Conservation (phyloP, 2,797 vertebrate genomes). For the Carduelis carduelis region DNA sequence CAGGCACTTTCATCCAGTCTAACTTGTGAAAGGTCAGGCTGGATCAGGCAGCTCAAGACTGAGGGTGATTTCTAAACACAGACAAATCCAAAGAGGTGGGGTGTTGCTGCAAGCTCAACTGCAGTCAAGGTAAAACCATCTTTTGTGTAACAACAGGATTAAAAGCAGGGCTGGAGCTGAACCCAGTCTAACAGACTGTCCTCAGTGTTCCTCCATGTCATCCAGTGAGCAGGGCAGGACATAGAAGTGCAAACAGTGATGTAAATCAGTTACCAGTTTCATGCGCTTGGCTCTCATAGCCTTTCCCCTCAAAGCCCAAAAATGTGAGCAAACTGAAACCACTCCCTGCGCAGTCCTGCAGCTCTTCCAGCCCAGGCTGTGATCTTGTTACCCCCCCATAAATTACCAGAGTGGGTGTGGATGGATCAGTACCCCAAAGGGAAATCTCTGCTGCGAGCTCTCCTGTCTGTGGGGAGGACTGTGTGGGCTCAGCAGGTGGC, state of each 20-base stretch:
- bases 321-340: not conserved
- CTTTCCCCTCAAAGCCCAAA: not conserved
- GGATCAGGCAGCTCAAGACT: constrained; percentile 21
- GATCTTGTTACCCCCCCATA: not conserved
- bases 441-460: not conserved
- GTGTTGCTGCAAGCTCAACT: not conserved
- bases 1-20: not conserved
- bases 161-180: constrained; percentile 40
- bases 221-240: not conserved
- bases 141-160: constrained; percentile 6
- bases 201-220: not conserved
- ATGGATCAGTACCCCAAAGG: not conserved
- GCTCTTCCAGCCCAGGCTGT: not conserved
- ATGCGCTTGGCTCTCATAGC: not conserved
- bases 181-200: constrained; percentile 13
- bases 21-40: constrained; percentile 15
- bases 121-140: not conserved
- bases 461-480: not conserved
- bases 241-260: not conserved
- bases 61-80: not conserved
- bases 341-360: not conserved
- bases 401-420: not conserved
- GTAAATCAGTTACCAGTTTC: not conserved
- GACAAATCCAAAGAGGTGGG: not conserved
- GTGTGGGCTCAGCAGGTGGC: constrained; percentile 13